phyloP scores from a whole-genome alignment of 1,140 invertebrate species.

The Varroa destructor region DNA sequence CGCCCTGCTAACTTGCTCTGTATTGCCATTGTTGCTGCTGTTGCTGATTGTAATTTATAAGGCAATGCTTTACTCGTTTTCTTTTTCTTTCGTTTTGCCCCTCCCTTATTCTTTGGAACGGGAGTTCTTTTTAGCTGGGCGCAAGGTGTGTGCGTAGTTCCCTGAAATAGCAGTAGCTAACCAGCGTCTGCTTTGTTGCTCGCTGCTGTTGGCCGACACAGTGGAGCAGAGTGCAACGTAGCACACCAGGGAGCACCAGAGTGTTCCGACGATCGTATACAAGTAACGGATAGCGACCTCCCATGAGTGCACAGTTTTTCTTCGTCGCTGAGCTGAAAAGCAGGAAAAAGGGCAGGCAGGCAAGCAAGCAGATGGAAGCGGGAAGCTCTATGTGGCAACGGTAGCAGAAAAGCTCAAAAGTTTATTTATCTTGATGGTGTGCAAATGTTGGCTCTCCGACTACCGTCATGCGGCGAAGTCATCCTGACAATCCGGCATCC shows the following conservation, averaged over 20 bases:
- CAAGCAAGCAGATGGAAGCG: too few species aligned
- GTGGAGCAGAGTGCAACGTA: not conserved
- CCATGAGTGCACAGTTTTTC: too few species aligned
- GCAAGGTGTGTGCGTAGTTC: too few species aligned
- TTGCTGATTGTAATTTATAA: constrained; percentile 19
- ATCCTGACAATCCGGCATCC: too few species aligned
- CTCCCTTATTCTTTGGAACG: not conserved
- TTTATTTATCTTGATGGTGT: constrained; percentile 1
- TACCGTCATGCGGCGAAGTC: too few species aligned
- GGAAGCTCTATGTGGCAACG: too few species aligned
- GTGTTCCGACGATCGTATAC: too few species aligned
- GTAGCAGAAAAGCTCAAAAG: constrained; percentile 12
- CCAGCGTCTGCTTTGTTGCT: not conserved
- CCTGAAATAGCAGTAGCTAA: not conserved
- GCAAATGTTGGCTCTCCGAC: not conserved
- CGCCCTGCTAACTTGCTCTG: not conserved
- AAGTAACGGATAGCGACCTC: too few species aligned
- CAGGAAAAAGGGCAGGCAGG: too few species aligned
- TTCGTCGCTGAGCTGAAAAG: too few species aligned
- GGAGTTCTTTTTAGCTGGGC: too few species aligned
- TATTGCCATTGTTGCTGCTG: constrained; percentile 1
- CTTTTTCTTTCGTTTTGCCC: not conserved
- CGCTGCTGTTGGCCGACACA: not conserved
- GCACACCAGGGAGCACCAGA: too few species aligned
- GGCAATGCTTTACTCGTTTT: not conserved